These are phyloP conservation scores for Leuciscus waleckii DNA, from an alignment of 2,797 vertebrate genomes.

Conservation along the genomic window DNA sequence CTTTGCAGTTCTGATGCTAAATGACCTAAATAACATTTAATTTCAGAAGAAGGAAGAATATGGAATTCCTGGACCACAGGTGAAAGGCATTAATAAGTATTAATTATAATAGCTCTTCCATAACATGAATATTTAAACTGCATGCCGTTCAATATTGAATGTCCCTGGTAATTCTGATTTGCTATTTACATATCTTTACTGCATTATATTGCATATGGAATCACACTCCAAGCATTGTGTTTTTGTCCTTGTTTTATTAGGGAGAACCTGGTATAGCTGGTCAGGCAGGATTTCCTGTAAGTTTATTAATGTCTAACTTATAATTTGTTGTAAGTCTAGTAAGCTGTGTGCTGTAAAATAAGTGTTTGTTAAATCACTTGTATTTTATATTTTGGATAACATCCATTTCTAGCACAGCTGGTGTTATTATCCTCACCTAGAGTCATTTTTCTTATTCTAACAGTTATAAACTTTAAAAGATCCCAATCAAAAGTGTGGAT, in stretches of 20 bases:
- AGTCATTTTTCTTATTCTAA: background rate
- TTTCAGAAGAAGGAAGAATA: constrained; percentile 71
- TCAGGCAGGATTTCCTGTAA: constrained; percentile 79
- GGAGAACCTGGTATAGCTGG: constrained; percentile 71
- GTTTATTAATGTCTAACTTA: constrained; percentile 54
- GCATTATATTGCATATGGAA: background rate
- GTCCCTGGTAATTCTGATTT: background rate
- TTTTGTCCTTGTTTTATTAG: constrained; percentile 62
- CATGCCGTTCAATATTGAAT: background rate
- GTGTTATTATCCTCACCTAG: background rate
- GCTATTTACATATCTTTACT: background rate
- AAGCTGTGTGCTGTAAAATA: background rate
- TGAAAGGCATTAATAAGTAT: constrained; percentile 57
- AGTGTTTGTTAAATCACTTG: background rate
- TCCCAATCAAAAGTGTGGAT: background rate
- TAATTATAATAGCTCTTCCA: background rate
- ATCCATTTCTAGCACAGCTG: background rate
- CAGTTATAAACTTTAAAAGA: background rate
- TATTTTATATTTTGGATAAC: background rate
- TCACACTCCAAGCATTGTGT: background rate
- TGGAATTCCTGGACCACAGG: constrained; percentile 69
- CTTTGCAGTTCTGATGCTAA: constrained; percentile 55
- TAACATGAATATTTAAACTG: background rate
- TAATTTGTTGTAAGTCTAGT: background rate
- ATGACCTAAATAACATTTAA: constrained; percentile 44